Percentiles rank a stretch among this genome's conserved stretches.
Conservation (phyloP, 2,797 vertebrate genomes). For the Lutjanus campechanus region DNA sequence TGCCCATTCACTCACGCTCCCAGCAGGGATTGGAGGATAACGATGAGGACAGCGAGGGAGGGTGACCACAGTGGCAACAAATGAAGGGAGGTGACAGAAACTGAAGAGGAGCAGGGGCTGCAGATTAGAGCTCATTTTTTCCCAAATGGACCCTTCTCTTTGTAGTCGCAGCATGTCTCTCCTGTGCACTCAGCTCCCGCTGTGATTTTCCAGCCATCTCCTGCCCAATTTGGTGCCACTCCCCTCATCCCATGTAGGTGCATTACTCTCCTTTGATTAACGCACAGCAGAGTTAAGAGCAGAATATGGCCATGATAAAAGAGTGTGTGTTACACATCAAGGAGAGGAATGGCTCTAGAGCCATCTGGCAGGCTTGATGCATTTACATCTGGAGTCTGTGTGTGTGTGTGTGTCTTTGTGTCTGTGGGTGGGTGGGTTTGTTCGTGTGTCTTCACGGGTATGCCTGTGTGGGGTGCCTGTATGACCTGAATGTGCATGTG, state of each 20-base stretch:
- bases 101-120: not conserved
- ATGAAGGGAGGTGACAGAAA: constrained; percentile 16
- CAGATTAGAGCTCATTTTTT: constrained; percentile 23
- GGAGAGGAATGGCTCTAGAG: constrained; percentile 7
- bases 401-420: not conserved
- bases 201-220: constrained; percentile 46
- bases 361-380: constrained; percentile 37
- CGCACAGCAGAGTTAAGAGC: constrained; percentile 16
- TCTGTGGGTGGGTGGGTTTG: not conserved
- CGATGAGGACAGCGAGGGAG: not conserved
- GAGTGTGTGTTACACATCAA: constrained; percentile 19
- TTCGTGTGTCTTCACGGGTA: not conserved
- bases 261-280: constrained; percentile 62
- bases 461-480: not conserved
- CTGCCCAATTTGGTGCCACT: constrained; percentile 36
- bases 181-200: constrained; percentile 27
- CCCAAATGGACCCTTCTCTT: constrained; percentile 49
- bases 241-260: not conserved
- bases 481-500: constrained; percentile 26
- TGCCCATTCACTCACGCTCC: not conserved
- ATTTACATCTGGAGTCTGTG: constrained; percentile 32
- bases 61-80: constrained; percentile 13
- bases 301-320: constrained; percentile 27
- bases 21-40: constrained; percentile 1
- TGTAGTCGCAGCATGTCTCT: constrained; percentile 35